Percentiles rank a stretch among this genome's conserved stretches.
These are phyloP conservation scores for Lamproptera curius DNA, from an alignment of 2,888 invertebrate genomes.

Conservation along the genomic window DNA sequence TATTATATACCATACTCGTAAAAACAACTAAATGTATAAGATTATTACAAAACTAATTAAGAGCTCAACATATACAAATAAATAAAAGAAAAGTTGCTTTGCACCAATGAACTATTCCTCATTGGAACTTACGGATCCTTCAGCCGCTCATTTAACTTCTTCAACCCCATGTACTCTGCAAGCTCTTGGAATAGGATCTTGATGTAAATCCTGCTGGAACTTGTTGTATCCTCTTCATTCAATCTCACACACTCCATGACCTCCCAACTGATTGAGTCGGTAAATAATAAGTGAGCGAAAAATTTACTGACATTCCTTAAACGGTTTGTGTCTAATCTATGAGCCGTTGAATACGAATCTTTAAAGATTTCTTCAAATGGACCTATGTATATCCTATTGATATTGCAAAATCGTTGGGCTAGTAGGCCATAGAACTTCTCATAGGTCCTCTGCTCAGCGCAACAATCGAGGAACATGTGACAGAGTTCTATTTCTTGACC, in stretches of 20 bases:
- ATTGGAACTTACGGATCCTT: constrained; percentile 88
- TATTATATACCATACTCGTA: too few species aligned
- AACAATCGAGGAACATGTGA: constrained; percentile 99
- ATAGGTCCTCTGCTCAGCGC: constrained; percentile 98
- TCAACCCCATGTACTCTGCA: constrained; percentile 96
- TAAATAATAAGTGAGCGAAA: constrained; percentile 96
- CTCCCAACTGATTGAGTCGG: constrained; percentile 98
- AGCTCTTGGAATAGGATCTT: constrained; percentile 98
- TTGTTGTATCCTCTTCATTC: constrained; percentile 98
- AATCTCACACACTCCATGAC: constrained; percentile 92
- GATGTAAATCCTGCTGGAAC: constrained; percentile 97
- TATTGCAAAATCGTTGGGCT: constrained; percentile 95
- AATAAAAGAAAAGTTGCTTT: too few species aligned
- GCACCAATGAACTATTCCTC: constrained; percentile 13
- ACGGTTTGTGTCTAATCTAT: constrained; percentile 96
- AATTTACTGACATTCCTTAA: constrained; percentile 97
- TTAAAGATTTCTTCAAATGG: constrained; percentile 97
- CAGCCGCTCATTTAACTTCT: constrained; percentile 92
- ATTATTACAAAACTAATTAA: too few species aligned
- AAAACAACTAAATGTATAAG: too few species aligned
- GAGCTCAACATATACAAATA: too few species aligned
- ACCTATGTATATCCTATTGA: constrained; percentile 94
- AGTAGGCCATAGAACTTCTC: constrained; percentile 98
- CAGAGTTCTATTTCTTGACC: constrained; percentile 98
- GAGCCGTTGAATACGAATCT: constrained; percentile 96